These are phyloP conservation scores for Parnassius smintheus DNA, from an alignment of 2,888 invertebrate genomes.

Conservation along the genomic window DNA sequence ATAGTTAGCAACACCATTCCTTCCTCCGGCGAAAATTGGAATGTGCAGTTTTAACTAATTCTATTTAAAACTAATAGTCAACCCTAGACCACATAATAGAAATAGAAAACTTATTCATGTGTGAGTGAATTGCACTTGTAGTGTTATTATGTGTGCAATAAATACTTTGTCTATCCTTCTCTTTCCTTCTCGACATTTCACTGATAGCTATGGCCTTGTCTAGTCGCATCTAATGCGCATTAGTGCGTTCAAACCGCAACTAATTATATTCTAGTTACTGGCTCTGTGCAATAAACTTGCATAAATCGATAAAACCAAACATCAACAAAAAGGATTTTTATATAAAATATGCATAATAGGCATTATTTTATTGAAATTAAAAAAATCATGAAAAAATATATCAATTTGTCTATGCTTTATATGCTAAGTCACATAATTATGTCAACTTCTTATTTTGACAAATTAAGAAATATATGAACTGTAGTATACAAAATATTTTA, in stretches of 20 bases:
- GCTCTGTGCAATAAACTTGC: slow-evolving; percentile 9
- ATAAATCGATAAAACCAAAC: background rate
- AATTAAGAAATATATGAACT: too few species aligned
- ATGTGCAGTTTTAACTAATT: slow-evolving; percentile 35
- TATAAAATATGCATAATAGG: too few species aligned
- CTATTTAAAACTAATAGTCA: slow-evolving; percentile 55
- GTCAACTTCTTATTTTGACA: too few species aligned
- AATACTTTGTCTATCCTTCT: slow-evolving; percentile 76
- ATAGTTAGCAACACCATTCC: too few species aligned
- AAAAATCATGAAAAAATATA: too few species aligned
- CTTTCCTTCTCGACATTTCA: slow-evolving; percentile 80
- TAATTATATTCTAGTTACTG: slow-evolving; percentile 48
- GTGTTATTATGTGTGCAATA: slow-evolving; percentile 76
- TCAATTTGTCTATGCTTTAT: too few species aligned
- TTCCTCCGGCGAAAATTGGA: background rate
- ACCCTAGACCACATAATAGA: slow-evolving; percentile 70
- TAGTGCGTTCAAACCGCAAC: slow-evolving; percentile 63
- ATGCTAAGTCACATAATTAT: too few species aligned
- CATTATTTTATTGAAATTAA: too few species aligned
- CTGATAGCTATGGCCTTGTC: slow-evolving; percentile 81
- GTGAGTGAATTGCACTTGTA: slow-evolving; percentile 72
- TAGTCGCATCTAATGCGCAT: slow-evolving; percentile 81
- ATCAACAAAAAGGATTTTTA: background rate
- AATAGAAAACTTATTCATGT: slow-evolving; percentile 70
- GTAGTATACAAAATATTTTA: too few species aligned